Base-by-base conservation (phyloP, 2,888 invertebrate species). In the Archips xylosteana region DNA sequence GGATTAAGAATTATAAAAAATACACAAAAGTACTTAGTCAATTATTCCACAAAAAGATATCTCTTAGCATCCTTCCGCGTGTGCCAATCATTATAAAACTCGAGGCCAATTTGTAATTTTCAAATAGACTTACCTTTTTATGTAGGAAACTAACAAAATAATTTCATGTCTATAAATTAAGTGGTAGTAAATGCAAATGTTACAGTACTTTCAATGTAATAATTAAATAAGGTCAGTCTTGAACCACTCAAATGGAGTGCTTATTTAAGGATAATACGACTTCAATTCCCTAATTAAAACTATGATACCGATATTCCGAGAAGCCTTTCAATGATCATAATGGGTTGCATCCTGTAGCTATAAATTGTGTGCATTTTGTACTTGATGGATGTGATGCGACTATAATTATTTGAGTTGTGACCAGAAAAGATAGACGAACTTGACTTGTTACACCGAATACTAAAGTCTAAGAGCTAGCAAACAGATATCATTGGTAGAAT, bases 321-420 rank as follows among this genome's bases (percentile, higher is more conserved):
- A 90, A 87, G 87, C 87, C 88, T 74, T 82, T 89, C 85, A 90
- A 89, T 89, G 88, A 83, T 82, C 85, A 84, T 88, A 88, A 93
- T 92, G 87, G 88, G 90, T 83, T 85, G 88, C 92, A 91, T 92
- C 92, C 92, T 92, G 92, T 86, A 85, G 90, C 85, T 89, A 91
- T 87, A 42, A 92, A 91, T 92, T 92, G 90, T 90, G 87, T 84
- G 84, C 87, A 88, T 85, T 88, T 88, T 85, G 85, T 86, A 81
- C 85, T 88, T 86, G 87, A 89, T 88, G 54, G 70, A 86, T 89
- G 83, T 70, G 70, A 87, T 89, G 83, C 78, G 78, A 82, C 80
- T 83, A 12, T n/a, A n/a, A n/a, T n/a, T 45, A 12, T 45, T 45
- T 45, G 12, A 80, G 78, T 79, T 70, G 42, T 15, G 49, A 65